Evolutionary conservation across 2,888 invertebrate genomes (phyloP).

Genomic region (Caenorhabditis wallacei): DNA sequence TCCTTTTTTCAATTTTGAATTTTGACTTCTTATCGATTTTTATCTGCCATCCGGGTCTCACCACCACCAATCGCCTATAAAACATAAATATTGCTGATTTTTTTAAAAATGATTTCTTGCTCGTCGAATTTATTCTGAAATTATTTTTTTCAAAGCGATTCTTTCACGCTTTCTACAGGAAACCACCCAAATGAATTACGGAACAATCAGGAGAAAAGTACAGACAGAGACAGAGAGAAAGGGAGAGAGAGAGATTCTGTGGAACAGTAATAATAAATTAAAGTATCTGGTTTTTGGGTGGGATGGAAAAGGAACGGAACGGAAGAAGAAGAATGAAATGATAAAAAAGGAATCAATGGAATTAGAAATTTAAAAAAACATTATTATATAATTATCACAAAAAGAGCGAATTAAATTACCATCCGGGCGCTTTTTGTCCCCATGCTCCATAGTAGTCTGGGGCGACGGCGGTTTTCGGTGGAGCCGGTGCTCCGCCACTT

Average conservation of each 20-base stretch:
- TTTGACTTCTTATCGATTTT: neutral
- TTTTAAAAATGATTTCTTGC: conserved; percentile 1
- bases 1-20: neutral
- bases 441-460: conserved; percentile 43
- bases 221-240: neutral
- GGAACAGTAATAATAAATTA: neutral
- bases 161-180: neutral
- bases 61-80: conserved; percentile 4
- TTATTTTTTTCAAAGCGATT: too few species aligned
- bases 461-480: conserved; percentile 47
- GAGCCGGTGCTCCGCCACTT: conserved; percentile 52
- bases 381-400: conserved; percentile 2
- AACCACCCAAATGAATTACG: conserved; percentile 1
- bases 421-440: conserved; percentile 45
- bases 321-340: conserved; percentile 14
- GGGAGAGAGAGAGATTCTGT: neutral
- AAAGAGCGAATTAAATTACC: conserved; percentile 19
- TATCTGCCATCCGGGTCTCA: conserved; percentile 52
- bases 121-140: too few species aligned
- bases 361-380: conserved; percentile 4
- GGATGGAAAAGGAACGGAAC: too few species aligned
- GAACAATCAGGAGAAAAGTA: neutral
- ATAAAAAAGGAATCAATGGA: neutral
- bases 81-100: neutral
- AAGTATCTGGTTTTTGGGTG: neutral